Base-by-base conservation (phyloP, 2,888 invertebrate genomes). In the Seira musarum region DNA sequence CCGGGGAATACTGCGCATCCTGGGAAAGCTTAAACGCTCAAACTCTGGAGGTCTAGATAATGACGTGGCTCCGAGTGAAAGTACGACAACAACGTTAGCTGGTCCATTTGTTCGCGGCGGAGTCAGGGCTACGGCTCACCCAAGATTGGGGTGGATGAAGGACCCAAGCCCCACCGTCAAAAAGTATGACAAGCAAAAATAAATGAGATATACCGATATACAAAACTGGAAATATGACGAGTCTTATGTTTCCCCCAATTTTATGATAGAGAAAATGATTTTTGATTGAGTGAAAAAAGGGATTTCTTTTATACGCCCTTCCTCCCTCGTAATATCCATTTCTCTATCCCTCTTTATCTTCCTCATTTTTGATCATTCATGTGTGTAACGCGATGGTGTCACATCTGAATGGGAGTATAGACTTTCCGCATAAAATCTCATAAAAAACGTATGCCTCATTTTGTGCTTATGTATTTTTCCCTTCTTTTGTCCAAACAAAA, bases 111-210 rank as follows among this genome's bases (percentile, higher is more conserved):
- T 82, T 13, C 91, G 95, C 64, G 90, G 90, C 19, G 93, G 93
- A 1, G 94, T 93, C 22, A 89, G 95, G 84, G 93, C 93, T 13
- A 94, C 94, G n/a, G 93, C 93, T 76, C 92, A 92, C 49, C 92
- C 93, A 49, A 90, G 95, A 72, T 91, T 94, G 19, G 93, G 93
- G 68, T 92, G 92, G 91, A 90, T 89, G 86, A 88, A 86, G 83
- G 80, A 85, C 83, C 67, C 87, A 86, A 83, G 88, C 88, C 82
- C 85, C 30, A 69, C 67, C 67, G 57, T 80, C 69, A 80, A 80
- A 73, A 80, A 80, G 80, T 80, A 80, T 5, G 35, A n/a, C 3
- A n/a, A n/a, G n/a, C n/a, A n/a, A n/a, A n/a, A n/a, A n/a, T n/a
- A n/a, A n/a, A n/a, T n/a, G n/a, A n/a, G n/a, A n/a, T n/a, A n/a